phyloP scores from a whole-genome alignment of 2,888 invertebrate species.

The Malachius bipustulatus region DNA sequence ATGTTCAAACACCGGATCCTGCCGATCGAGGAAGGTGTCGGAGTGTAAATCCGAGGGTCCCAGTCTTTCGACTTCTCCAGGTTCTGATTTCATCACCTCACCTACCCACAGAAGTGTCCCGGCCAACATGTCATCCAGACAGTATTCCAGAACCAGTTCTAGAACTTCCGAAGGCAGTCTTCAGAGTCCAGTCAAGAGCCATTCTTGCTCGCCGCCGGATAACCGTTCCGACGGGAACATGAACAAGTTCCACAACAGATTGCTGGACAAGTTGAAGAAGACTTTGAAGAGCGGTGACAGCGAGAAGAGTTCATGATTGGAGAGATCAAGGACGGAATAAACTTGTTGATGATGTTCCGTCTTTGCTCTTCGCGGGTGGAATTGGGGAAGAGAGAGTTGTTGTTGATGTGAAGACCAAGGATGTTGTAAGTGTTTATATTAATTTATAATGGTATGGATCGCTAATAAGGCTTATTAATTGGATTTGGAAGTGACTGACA shows the following conservation, averaged over 20 bases:
- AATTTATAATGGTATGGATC: too few relatives aligned
- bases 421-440: too few relatives aligned
- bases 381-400: too few relatives aligned
- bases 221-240: constrained; percentile 46
- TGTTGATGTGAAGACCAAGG: constrained; percentile 38
- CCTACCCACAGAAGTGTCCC: constrained; percentile 54
- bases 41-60: constrained; percentile 67
- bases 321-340: constrained; percentile 37
- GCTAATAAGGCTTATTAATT: constrained; percentile 9
- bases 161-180: constrained; percentile 50
- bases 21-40: constrained; percentile 59
- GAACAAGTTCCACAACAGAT: constrained; percentile 68
- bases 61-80: constrained; percentile 53
- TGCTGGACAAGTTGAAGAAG: constrained; percentile 66
- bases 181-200: constrained; percentile 56
- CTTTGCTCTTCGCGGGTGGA: too few relatives aligned
- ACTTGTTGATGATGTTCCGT: too few relatives aligned
- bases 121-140: constrained; percentile 44
- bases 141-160: constrained; percentile 45
- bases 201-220: constrained; percentile 53
- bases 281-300: constrained; percentile 50
- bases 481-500: too few relatives aligned
- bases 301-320: too few relatives aligned
- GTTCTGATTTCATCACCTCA: constrained; percentile 43
- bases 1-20: constrained; percentile 49